Percentiles rank a stretch among this genome's conserved stretches.
These are phyloP conservation scores for Pseudorasbora parva DNA, from an alignment of 2,113 vertebrate genomes.

Conservation along the genomic window DNA sequence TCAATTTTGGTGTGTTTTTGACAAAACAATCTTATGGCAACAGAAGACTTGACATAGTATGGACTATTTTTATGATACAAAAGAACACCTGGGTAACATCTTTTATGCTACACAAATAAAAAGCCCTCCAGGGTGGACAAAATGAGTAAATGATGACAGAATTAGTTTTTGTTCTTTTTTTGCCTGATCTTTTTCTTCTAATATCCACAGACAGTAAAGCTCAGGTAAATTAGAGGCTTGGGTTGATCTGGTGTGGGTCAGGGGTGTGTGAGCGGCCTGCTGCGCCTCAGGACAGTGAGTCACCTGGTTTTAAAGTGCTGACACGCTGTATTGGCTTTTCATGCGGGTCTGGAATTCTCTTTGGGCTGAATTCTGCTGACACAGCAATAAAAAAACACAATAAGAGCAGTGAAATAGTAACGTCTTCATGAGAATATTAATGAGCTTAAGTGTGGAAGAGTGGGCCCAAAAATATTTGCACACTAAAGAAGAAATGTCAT, in stretches of 20 bases:
- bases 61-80: neutral
- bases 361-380: conserved; percentile 58
- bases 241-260: neutral
- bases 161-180: neutral
- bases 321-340: conserved; percentile 51
- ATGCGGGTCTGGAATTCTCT: conserved; percentile 39
- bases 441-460: neutral
- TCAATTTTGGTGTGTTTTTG: neutral
- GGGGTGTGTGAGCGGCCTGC: neutral
- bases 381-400: conserved; percentile 30
- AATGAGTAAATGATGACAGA: neutral
- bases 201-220: neutral
- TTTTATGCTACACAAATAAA: neutral
- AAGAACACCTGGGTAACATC: neutral
- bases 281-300: conserved; percentile 15
- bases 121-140: neutral
- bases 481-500: neutral
- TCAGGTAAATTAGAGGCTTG: conserved; percentile 12
- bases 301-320: conserved; percentile 68
- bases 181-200: neutral
- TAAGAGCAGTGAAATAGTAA: neutral
- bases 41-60: neutral
- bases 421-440: neutral
- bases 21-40: neutral
- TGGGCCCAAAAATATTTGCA: neutral